Percentiles rank a stretch among this genome's conserved stretches.
Evolutionary conservation across 2,797 vertebrate genomes (phyloP).

Genomic region (Anabas testudineus): DNA sequence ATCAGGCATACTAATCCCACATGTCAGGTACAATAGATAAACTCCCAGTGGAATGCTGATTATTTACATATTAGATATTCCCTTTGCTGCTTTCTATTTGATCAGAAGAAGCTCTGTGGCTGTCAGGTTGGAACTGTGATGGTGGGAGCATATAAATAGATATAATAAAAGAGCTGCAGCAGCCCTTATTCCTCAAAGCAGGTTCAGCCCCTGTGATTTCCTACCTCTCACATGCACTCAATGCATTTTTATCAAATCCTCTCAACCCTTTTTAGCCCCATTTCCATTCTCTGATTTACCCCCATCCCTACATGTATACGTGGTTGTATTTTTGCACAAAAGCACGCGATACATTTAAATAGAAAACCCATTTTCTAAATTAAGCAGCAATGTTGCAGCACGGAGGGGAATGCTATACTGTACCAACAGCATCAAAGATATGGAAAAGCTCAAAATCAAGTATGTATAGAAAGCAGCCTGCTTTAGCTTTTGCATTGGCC

Average conservation of each 20-base stretch:
- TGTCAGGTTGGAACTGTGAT: conserved; percentile 59
- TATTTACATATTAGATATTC: conserved; percentile 64
- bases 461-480: conserved; percentile 78
- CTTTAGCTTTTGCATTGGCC: conserved; percentile 85
- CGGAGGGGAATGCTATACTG: conserved; percentile 81
- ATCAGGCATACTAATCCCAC: neutral
- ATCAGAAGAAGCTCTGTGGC: conserved; percentile 55
- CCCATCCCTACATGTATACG: conserved; percentile 19
- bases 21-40: conserved; percentile 25
- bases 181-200: conserved; percentile 45
- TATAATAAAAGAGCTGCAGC: conserved; percentile 58
- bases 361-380: conserved; percentile 87
- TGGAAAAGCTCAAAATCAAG: conserved; percentile 39
- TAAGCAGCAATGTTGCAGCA: conserved; percentile 83
- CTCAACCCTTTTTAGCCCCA: conserved; percentile 39
- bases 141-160: conserved; percentile 52
- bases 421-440: conserved; percentile 24
- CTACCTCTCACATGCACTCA: conserved; percentile 37
- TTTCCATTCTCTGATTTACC: conserved; percentile 48
- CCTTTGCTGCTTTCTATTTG: conserved; percentile 66
- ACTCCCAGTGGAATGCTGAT: conserved; percentile 31
- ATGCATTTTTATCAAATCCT: conserved; percentile 54
- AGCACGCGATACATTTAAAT: conserved; percentile 84
- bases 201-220: conserved; percentile 46
- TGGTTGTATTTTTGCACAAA: conserved; percentile 80